Conservation (phyloP, 53 echinoderm and acorn worm genomes). For the Arbacia lixula region DNA sequence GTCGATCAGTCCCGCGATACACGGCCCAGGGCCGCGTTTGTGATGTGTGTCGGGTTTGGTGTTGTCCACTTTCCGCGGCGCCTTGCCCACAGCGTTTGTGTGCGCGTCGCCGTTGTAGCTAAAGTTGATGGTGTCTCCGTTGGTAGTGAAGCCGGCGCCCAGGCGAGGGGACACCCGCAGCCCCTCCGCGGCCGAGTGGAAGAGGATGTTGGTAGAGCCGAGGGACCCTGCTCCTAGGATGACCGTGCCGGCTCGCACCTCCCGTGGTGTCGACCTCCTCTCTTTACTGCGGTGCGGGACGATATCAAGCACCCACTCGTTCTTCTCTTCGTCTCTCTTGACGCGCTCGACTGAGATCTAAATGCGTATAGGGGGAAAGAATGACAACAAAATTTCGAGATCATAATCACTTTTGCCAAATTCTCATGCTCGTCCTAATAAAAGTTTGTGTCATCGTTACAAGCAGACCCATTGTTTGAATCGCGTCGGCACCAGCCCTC, state of each 20-base stretch:
- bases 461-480: too few species aligned
- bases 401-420: not conserved
- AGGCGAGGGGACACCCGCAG: conserved; percentile 23
- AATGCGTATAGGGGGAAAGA: not conserved
- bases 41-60: not conserved
- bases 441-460: too few species aligned
- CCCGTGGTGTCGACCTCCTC: conserved; percentile 4
- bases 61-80: conserved; percentile 37
- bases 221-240: conserved; percentile 54
- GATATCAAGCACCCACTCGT: conserved; percentile 46
- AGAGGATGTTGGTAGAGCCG: conserved; percentile 57
- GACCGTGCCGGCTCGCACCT: conserved; percentile 48
- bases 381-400: not conserved
- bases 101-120: conserved; percentile 57
- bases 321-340: conserved; percentile 30
- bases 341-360: conserved; percentile 50
- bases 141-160: conserved; percentile 57
- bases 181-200: conserved; percentile 44
- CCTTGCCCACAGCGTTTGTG: conserved; percentile 22
- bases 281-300: conserved; percentile 17
- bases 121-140: conserved; percentile 58
- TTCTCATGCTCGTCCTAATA: too few species aligned
- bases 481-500: too few species aligned
- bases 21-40: conserved; percentile 41
- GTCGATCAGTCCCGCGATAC: conserved; percentile 53